A percentile compares a stretch with the other conserved stretches of the same genome.
These are phyloP conservation scores for Lonchura striata DNA, from an alignment of 2,113 vertebrate species.

Conservation along the genomic window DNA sequence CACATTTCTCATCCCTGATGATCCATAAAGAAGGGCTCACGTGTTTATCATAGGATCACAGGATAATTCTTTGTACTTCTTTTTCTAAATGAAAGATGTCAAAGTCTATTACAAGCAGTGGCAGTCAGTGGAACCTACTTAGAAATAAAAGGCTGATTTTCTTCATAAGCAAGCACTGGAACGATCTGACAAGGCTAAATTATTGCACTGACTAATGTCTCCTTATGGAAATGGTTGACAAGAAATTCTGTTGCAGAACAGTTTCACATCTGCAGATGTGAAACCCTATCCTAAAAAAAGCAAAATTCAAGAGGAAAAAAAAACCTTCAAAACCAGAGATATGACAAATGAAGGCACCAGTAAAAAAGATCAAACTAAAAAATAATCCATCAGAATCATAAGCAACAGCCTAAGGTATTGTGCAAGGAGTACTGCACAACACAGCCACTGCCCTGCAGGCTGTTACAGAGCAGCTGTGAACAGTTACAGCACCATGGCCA, in stretches of 20 bases:
- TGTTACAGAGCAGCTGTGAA: background rate
- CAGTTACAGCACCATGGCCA: background rate
- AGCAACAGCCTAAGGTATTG: background rate
- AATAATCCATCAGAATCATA: background rate
- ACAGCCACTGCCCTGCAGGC: background rate
- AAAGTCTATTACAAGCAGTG: constrained; percentile 30
- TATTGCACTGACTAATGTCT: background rate
- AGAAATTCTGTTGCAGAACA: background rate
- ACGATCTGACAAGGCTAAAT: background rate
- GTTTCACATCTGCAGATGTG: background rate
- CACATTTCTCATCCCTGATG: constrained; percentile 47
- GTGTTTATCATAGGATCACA: constrained; percentile 52
- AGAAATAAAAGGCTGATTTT: background rate
- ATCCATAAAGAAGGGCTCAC: constrained; percentile 48
- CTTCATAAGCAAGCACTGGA: background rate
- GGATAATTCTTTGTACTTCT: constrained; percentile 49
- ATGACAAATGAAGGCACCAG: background rate
- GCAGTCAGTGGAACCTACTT: background rate
- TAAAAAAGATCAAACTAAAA: background rate
- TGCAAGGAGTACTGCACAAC: background rate
- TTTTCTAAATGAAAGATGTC: constrained; percentile 50
- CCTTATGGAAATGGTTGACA: background rate
- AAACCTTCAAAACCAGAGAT: background rate
- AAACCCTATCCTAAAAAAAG: background rate
- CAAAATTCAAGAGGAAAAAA: background rate